phyloP scores from a whole-genome alignment of 2,797 vertebrate species.

The Danionella dracula region DNA sequence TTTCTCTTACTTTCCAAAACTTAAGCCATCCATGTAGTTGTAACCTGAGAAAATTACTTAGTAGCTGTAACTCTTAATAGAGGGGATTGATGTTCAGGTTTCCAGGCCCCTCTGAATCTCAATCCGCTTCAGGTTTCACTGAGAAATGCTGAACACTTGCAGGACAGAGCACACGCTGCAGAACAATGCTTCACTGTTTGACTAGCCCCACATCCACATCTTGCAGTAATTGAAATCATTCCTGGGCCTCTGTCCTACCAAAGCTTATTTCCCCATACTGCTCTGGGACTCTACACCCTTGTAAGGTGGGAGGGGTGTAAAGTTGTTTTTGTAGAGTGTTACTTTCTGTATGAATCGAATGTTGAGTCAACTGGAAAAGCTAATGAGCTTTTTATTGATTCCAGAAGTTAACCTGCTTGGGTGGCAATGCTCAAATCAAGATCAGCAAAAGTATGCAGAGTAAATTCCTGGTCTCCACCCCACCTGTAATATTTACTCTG shows the following conservation, averaged over 20 bases:
- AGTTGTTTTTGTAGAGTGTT: slow-evolving; percentile 27
- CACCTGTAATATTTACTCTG: neutral
- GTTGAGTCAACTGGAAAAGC: slow-evolving; percentile 19
- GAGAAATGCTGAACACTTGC: slow-evolving; percentile 36
- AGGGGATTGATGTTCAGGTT: slow-evolving; percentile 5
- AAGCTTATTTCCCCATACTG: slow-evolving; percentile 6
- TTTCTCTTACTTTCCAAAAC: too few species aligned
- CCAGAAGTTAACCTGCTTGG: slow-evolving; percentile 20
- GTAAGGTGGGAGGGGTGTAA: neutral
- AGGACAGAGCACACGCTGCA: slow-evolving; percentile 4
- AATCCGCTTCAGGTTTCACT: slow-evolving; percentile 36
- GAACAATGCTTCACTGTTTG: slow-evolving; percentile 45
- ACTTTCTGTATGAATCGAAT: slow-evolving; percentile 25
- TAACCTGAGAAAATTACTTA: slow-evolving; percentile 7
- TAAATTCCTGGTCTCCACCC: neutral
- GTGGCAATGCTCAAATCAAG: neutral
- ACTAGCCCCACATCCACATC: slow-evolving; percentile 37
- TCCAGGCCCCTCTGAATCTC: slow-evolving; percentile 28
- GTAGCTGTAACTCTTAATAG: neutral
- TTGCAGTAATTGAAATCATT: slow-evolving; percentile 48
- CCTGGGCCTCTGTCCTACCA: slow-evolving; percentile 33
- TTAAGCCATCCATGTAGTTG: too few species aligned
- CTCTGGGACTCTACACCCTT: neutral
- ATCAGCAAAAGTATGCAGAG: neutral
- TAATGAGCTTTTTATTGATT: slow-evolving; percentile 42